Evolutionary conservation across 2,888 invertebrate species (phyloP), one percentile per base, ranked within the genome.

Genomic region (Parasteatoda lunata): DNA sequence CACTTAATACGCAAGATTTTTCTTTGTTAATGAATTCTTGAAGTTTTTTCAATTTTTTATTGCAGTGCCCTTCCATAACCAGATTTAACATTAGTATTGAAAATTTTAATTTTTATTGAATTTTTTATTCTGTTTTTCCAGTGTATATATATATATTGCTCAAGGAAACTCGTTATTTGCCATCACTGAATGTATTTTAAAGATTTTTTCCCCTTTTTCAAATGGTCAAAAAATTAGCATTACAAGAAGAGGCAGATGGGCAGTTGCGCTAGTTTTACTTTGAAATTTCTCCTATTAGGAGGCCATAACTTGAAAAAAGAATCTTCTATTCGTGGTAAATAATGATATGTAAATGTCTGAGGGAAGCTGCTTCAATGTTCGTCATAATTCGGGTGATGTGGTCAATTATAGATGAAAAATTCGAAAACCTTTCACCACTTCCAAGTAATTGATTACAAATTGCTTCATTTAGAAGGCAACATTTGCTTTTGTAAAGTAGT

Each of bases 401-500:
- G 72, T 64, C 73, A 66, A 8, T 49, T 68, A 51, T 52, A n/a
- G 52, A 30, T 30, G 49, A 59, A 9, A 65, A 77, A 77, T 59
- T 11, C 48, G 52, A n/a, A 66, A 51, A 9, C 51, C 65, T 59
- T 49, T 15, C 11, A 9, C 68, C 49, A n/a, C 45, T 51, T 30
- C 49, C 30, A 49, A 72, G 84, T 77, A 84, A 84, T 77, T 77
- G 84, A 84, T 84, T 84, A 68, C 77, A 84, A 84, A 84, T 54
- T 77, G 84, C 84, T 77, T 84, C 54, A 84, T 84, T 76, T 77
- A 30, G 15, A 11, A 11, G 59, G 49, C 8, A 68, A 51, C 5
- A 13, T 68, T 65, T 65, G 52, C 66, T 15, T 71, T 52, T 7
- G 48, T n/a, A 59, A 52, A 69, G 52, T 59, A 15, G 48, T 78